Evolutionary conservation across 1,140 invertebrate genomes (phyloP).

Genomic region (Hesperophylax magnus): DNA sequence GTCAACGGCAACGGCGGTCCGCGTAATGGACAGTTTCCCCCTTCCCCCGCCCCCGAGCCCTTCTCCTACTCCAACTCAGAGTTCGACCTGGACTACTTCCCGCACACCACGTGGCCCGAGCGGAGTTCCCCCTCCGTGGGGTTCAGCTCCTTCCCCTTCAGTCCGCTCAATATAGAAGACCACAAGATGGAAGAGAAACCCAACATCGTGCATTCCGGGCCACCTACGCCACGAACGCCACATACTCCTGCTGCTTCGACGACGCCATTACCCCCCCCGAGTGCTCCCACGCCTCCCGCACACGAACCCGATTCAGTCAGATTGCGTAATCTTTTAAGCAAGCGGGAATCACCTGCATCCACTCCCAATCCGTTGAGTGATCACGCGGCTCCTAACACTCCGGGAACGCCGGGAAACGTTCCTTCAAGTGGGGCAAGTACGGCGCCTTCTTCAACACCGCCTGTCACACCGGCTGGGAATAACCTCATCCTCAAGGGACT

Average conservation of each 20-base stretch:
- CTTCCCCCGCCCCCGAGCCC: slow-evolving; percentile 51
- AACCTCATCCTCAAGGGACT: slow-evolving; percentile 81
- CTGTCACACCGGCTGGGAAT: slow-evolving; percentile 61
- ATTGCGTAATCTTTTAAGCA: slow-evolving; percentile 77
- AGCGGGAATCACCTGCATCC: slow-evolving; percentile 62
- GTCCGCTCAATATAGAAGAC: slow-evolving; percentile 49
- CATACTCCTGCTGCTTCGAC: slow-evolving; percentile 69
- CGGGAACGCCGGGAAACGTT: too few relatives aligned
- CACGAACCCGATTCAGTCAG: slow-evolving; percentile 74
- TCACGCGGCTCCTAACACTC: slow-evolving; percentile 47
- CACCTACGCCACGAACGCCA: slow-evolving; percentile 68
- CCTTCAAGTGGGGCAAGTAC: too few relatives aligned
- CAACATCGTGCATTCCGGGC: slow-evolving; percentile 52
- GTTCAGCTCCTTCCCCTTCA: slow-evolving; percentile 51
- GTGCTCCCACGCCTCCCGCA: slow-evolving; percentile 59
- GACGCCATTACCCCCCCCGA: slow-evolving; percentile 65
- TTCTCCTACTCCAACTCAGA: slow-evolving; percentile 45
- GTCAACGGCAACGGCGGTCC: slow-evolving; percentile 71
- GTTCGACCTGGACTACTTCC: slow-evolving; percentile 52
- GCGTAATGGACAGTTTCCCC: slow-evolving; percentile 52
- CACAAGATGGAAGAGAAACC: slow-evolving; percentile 45
- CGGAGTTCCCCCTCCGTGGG: slow-evolving; percentile 41
- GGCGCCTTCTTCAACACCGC: background rate
- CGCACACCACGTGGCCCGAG: slow-evolving; percentile 45
- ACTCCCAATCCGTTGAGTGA: slow-evolving; percentile 37